Base-by-base conservation (phyloP, 2,888 invertebrate genomes). In the Euphydryas editha region DNA sequence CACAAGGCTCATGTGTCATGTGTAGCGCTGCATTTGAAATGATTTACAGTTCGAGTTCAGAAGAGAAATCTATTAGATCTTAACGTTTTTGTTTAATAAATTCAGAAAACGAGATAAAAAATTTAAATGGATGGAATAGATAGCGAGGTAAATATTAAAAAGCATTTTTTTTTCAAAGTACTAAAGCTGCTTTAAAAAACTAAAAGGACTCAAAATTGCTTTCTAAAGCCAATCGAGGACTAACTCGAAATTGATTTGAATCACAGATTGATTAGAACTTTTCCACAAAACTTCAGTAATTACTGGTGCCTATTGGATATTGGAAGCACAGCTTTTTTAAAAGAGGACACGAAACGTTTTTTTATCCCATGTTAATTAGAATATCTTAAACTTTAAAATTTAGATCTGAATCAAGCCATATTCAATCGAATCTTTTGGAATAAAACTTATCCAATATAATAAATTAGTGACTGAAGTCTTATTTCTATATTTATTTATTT, bases 361-460 rank as follows among this genome's bases (percentile, higher is more conserved):
- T 85, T 84, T 81, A 83, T 78, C 75, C 81, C 75, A 86, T 89
- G 89, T 88, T 87, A 89, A 88, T 88, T 88, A 24, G 24, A n/a
- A 24, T 51, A 24, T 46, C 5, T 13, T n/a, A n/a, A n/a, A 5
- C 42, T 44, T 44, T 15, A n/a, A 44, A n/a, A n/a, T n/a, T 15
- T 15, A 15, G n/a, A n/a, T 15, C n/a, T 13, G 15, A n/a, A n/a
- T 44, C 15, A n/a, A 42, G n/a, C 1, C 42, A 15, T 2, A 42
- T 13, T 15, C 15, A 42, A 42, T 15, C n/a, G 2, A 24, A 24
- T 4, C 6, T 4, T 24, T 24, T 4, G 6, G 3, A 24, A 6
- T 24, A 24, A 24, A 24, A 24, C 6, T 24, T 24, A 24, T 6
- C 24, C 24, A 24, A 24, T 7, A n/a, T n/a, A 7, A 8, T 30